Conservation (phyloP, 2,797 vertebrate genomes). For the Pelodytes ibericus region DNA sequence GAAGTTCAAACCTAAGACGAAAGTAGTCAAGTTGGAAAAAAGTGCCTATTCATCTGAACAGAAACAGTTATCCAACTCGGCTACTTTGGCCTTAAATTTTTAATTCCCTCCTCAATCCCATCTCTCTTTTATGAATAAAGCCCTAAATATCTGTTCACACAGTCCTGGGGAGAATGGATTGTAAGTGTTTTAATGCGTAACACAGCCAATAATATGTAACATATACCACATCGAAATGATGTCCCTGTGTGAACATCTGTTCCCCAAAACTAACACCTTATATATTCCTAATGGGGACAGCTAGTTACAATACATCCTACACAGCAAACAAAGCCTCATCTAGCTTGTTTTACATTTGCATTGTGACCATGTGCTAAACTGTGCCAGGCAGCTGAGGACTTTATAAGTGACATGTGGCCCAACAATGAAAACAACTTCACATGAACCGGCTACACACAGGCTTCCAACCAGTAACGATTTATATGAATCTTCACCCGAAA, state of each 20-base stretch:
- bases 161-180: too few relatives aligned
- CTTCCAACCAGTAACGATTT: conserved; percentile 45
- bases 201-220: too few relatives aligned
- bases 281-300: too few relatives aligned
- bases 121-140: too few relatives aligned
- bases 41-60: too few relatives aligned
- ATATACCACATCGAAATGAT: not conserved
- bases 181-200: too few relatives aligned
- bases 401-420: conserved; percentile 45
- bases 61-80: too few relatives aligned
- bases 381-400: conserved; percentile 29
- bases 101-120: too few relatives aligned
- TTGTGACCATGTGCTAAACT: conserved; percentile 21
- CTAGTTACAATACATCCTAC: conserved; percentile 14
- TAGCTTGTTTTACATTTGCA: conserved; percentile 42
- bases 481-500: conserved; percentile 38
- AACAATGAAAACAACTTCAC: conserved; percentile 37
- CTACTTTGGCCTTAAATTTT: too few relatives aligned
- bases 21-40: too few relatives aligned
- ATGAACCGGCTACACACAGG: conserved; percentile 29
- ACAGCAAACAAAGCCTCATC: conserved; percentile 28
- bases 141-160: too few relatives aligned
- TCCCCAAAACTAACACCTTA: conserved; percentile 16
- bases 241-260: conserved; percentile 30
- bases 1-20: too few relatives aligned